phyloP scores from a whole-genome alignment of 2,888 invertebrate genomes.

The Agelastica alni region DNA sequence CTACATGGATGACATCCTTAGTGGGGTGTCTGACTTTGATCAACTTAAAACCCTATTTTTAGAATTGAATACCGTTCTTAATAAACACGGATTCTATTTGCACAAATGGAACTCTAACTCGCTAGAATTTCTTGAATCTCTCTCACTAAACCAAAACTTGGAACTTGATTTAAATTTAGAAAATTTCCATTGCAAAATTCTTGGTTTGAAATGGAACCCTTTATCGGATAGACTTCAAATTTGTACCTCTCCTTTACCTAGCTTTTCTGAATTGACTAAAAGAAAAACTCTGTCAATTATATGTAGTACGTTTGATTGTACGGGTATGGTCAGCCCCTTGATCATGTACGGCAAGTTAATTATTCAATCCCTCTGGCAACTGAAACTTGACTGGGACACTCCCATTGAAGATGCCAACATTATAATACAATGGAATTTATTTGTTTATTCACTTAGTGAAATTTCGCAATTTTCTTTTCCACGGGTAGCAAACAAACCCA shows the following conservation, averaged over 20 bases:
- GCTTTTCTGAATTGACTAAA: background rate
- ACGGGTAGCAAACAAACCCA: background rate
- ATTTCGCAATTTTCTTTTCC: background rate
- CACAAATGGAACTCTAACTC: too few relatives aligned
- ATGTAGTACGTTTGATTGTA: background rate
- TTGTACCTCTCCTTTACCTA: background rate
- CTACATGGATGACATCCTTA: background rate
- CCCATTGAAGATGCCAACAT: background rate
- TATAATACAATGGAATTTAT: background rate
- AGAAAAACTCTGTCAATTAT: background rate
- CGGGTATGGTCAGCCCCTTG: background rate
- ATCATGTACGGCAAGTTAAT: background rate
- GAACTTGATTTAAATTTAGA: background rate
- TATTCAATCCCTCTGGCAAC: background rate
- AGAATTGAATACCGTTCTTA: background rate
- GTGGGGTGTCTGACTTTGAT: background rate
- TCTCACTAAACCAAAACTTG: background rate
- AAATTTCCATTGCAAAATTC: background rate
- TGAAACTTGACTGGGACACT: background rate
- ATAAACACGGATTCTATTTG: background rate
- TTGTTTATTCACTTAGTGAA: background rate
- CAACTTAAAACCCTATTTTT: background rate
- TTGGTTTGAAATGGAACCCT: background rate
- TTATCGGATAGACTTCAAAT: background rate
- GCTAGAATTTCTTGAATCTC: background rate